Evolutionary conservation across 2,888 invertebrate species (phyloP), one percentile per base, ranked within the genome.

Genomic region (Pegoplata infirma): DNA sequence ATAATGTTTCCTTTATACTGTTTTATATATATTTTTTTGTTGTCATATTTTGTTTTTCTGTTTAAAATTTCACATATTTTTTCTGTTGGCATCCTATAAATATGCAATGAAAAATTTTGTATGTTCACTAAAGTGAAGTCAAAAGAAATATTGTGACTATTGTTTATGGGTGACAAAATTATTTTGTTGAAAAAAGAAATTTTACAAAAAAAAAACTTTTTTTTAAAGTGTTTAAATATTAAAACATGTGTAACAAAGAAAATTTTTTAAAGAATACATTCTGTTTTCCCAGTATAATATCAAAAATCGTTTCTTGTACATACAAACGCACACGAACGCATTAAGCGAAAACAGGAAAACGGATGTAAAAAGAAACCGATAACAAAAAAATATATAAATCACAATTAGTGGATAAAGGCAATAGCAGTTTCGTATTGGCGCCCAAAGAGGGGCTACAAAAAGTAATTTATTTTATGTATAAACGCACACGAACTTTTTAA

Each of bases 291-390:
- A n/a, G n/a, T n/a, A n/a, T n/a, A n/a, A n/a, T n/a, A n/a, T n/a
- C n/a, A n/a, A n/a, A n/a, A n/a, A n/a, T n/a, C n/a, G n/a, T n/a
- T n/a, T n/a, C n/a, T n/a, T n/a, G n/a, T n/a, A n/a, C n/a, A n/a
- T n/a, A n/a, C n/a, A 58, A 58, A 56, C 12, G 28, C 14, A 28
- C 12, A 44, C 23, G 23, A 55, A 44, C 46, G 8, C 25, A 71
- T 19, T 14, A 53, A 66, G 16, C 64, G 72, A 61, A 76, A 72
- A 76, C 64, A 64, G 64, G 49, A 66, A 72, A 56, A 61, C 59
- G 66, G 56, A 72, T 66, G 55, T 14, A 10, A 64, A 61, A 25
- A 63, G 25, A 36, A 55, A 4, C 6, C 21, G 56, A 46, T 55
- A 56, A 59, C 25, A n/a, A 32, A 58, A 69, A 63, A 25, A 5